These are phyloP conservation scores for Lasioglossum vierecki DNA, from an alignment of 2,888 invertebrate genomes.

Conservation along the genomic window DNA sequence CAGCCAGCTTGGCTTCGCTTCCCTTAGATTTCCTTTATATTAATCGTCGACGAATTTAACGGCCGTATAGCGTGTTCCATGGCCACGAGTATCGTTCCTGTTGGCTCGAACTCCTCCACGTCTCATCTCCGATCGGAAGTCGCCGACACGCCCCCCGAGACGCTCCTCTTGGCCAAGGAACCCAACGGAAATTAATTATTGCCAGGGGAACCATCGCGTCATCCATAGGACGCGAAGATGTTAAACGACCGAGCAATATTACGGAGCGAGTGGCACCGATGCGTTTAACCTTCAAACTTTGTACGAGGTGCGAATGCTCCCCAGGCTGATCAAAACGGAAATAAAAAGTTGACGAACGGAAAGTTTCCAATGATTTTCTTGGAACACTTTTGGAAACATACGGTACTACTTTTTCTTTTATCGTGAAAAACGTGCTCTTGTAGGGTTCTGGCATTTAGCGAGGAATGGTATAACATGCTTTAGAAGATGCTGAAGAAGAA, in stretches of 20 bases:
- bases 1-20: not conserved
- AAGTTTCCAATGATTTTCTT: no score
- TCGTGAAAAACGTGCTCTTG: no score
- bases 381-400: no score
- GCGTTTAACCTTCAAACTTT: not conserved
- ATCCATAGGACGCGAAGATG: constrained; percentile 31
- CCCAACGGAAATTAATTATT: constrained; percentile 65
- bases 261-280: not conserved
- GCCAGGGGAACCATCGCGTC: constrained; percentile 19
- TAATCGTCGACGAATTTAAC: constrained; percentile 79
- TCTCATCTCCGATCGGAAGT: constrained; percentile 69
- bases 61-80: constrained; percentile 77
- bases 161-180: constrained; percentile 49
- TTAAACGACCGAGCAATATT: constrained; percentile 34
- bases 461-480: no score
- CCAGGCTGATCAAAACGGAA: no score
- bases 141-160: constrained; percentile 42
- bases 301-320: no score
- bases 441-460: no score
- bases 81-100: constrained; percentile 52
- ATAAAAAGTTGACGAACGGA: no score
- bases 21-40: constrained; percentile 68
- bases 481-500: not conserved
- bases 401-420: no score
- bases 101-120: constrained; percentile 38